phyloP scores from a whole-genome alignment of 2,113 vertebrate genomes.

The Spea multiplicata region DNA sequence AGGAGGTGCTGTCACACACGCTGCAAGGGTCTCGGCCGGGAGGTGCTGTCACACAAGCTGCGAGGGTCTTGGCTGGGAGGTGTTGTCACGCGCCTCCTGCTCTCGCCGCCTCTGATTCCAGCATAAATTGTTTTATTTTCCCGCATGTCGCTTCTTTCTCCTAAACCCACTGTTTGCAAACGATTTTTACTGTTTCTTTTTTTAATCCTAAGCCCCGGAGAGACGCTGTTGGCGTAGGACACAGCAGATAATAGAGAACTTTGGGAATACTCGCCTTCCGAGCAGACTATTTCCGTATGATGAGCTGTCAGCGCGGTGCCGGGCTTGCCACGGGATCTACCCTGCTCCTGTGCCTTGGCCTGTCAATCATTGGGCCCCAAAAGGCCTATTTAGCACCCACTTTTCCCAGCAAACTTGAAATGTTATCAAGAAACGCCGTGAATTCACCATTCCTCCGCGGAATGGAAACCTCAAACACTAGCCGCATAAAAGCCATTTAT shows the following conservation, averaged over 20 bases:
- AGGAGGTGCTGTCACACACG: too few relatives aligned
- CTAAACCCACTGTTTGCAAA: constrained; percentile 14
- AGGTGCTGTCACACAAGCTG: too few relatives aligned
- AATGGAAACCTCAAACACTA: constrained; percentile 23
- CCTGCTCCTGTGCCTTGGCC: constrained; percentile 13
- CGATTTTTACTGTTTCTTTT: constrained; percentile 7
- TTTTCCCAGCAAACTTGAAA: constrained; percentile 31
- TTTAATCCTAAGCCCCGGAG: constrained; percentile 22
- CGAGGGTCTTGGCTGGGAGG: too few relatives aligned
- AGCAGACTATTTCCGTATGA: constrained; percentile 33
- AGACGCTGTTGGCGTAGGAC: constrained; percentile 1
- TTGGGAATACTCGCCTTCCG: constrained; percentile 27
- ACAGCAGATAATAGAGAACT: constrained; percentile 30
- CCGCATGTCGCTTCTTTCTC: neutral
- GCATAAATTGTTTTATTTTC: too few relatives aligned
- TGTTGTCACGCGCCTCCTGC: too few relatives aligned
- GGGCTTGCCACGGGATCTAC: constrained; percentile 1
- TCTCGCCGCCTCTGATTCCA: too few relatives aligned
- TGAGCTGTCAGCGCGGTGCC: constrained; percentile 35
- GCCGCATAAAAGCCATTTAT: too few relatives aligned
- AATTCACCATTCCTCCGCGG: constrained; percentile 17
- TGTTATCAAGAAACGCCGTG: constrained; percentile 19
- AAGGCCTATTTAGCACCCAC: constrained; percentile 24
- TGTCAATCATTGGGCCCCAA: constrained; percentile 25
- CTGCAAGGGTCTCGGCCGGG: too few relatives aligned